phyloP scores from a whole-genome alignment of 2,888 invertebrate genomes.

The Hybos culiciformis region DNA sequence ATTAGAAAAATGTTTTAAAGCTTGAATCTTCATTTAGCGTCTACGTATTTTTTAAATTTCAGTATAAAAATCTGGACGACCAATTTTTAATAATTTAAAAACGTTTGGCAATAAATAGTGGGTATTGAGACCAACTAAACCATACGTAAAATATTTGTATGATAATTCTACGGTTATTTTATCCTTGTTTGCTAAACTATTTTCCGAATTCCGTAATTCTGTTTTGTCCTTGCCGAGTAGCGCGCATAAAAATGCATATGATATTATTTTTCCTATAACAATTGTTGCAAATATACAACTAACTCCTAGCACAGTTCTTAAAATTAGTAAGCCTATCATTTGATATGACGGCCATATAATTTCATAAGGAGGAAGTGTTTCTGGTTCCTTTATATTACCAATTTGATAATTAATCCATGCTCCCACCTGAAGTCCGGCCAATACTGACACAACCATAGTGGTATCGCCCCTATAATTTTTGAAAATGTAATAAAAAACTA shows the following conservation, averaged over 20 bases:
- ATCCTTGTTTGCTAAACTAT: slow-evolving; percentile 52
- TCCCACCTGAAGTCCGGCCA: slow-evolving; percentile 62
- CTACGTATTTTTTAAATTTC: slow-evolving; percentile 71
- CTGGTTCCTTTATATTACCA: slow-evolving; percentile 49
- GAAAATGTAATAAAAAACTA: neutral
- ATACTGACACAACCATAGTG: slow-evolving; percentile 71
- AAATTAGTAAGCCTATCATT: slow-evolving; percentile 51
- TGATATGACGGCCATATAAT: slow-evolving; percentile 66
- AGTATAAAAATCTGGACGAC: slow-evolving; percentile 70
- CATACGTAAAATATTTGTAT: slow-evolving; percentile 71
- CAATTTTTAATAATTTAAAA: slow-evolving; percentile 61
- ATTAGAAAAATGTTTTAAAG: too few relatives aligned
- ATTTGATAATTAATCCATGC: slow-evolving; percentile 75
- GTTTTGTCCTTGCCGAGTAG: slow-evolving; percentile 52
- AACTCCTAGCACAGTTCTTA: slow-evolving; percentile 64
- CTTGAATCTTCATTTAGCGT: too few relatives aligned
- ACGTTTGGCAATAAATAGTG: slow-evolving; percentile 63
- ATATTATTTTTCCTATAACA: slow-evolving; percentile 51
- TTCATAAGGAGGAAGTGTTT: slow-evolving; percentile 57
- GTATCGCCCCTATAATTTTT: slow-evolving; percentile 65
- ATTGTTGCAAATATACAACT: slow-evolving; percentile 56
- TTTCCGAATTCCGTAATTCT: slow-evolving; percentile 48
- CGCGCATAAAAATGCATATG: slow-evolving; percentile 56
- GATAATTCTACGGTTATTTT: slow-evolving; percentile 67
- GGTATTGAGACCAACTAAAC: slow-evolving; percentile 64